These are phyloP conservation scores for Nicator chloris DNA, from an alignment of 2,113 vertebrate species.

Conservation along the genomic window DNA sequence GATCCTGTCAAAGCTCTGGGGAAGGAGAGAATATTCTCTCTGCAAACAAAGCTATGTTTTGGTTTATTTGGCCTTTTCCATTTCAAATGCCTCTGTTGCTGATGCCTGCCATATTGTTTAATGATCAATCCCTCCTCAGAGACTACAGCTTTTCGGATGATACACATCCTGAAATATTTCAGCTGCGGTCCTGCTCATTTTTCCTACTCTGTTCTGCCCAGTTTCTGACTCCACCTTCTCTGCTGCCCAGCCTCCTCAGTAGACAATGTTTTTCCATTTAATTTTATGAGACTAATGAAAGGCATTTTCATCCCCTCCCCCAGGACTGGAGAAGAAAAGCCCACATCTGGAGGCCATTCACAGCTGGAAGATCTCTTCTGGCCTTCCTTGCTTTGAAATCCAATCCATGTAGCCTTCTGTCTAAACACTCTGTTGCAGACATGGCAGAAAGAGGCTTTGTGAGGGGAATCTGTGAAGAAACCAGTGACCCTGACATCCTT, in stretches of 20 bases:
- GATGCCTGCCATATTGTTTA: neutral
- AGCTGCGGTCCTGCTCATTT: neutral
- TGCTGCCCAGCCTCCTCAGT: neutral
- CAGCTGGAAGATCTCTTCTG: slow-evolving; percentile 60
- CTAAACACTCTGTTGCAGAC: slow-evolving; percentile 26
- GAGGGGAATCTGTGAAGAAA: neutral
- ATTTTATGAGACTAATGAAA: slow-evolving; percentile 47
- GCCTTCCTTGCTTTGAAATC: slow-evolving; percentile 74
- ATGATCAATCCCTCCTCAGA: neutral
- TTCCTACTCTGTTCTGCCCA: neutral
- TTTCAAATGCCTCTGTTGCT: neutral
- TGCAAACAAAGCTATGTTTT: neutral
- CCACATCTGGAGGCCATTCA: slow-evolving; percentile 76
- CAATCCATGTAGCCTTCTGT: slow-evolving; percentile 42
- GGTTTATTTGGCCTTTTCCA: neutral
- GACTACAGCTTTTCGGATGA: neutral
- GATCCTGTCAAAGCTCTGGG: neutral
- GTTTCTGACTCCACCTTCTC: slow-evolving; percentile 41
- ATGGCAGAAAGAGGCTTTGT: neutral
- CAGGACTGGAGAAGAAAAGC: slow-evolving; percentile 48
- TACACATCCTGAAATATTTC: neutral
- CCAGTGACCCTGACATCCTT: neutral
- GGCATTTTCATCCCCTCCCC: slow-evolving; percentile 1
- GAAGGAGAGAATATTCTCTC: neutral
- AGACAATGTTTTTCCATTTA: slow-evolving; percentile 66